These are phyloP conservation scores for Corvus moneduloides DNA, from an alignment of 2,113 vertebrate species.

Conservation along the genomic window DNA sequence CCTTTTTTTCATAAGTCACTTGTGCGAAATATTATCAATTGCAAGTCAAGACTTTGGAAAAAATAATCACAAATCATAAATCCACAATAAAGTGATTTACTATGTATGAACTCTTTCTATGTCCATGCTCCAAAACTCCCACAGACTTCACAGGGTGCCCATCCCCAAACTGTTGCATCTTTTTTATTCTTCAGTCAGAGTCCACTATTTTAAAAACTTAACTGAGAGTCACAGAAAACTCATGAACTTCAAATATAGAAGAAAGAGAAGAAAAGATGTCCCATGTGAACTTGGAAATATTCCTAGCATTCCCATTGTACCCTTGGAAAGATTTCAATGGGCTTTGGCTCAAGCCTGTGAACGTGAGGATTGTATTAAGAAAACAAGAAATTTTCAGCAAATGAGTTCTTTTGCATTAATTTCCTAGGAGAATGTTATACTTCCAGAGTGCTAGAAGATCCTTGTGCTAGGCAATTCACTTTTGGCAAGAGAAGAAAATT, in stretches of 20 bases:
- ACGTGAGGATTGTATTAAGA: neutral
- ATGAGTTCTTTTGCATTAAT: neutral
- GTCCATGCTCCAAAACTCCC: neutral
- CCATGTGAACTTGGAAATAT: neutral
- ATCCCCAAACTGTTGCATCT: neutral
- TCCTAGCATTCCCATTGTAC: neutral
- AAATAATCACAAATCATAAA: neutral
- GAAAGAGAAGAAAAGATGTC: neutral
- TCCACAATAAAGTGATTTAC: neutral
- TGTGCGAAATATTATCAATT: neutral
- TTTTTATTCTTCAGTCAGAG: neutral
- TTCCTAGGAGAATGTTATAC: neutral
- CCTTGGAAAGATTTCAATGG: neutral
- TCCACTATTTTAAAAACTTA: neutral
- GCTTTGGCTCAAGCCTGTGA: neutral
- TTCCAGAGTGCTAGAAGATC: neutral
- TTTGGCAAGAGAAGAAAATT: neutral
- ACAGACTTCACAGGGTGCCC: neutral
- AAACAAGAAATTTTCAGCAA: neutral
- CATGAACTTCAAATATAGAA: neutral
- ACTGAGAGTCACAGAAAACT: neutral
- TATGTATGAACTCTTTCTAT: neutral
- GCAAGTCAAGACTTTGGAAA: neutral
- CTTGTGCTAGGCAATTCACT: neutral
- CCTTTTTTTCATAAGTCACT: neutral